Percentiles rank a stretch among this genome's conserved stretches.
Evolutionary conservation across 2,113 vertebrate genomes (phyloP).

Genomic region (Catagonus wagneri): DNA sequence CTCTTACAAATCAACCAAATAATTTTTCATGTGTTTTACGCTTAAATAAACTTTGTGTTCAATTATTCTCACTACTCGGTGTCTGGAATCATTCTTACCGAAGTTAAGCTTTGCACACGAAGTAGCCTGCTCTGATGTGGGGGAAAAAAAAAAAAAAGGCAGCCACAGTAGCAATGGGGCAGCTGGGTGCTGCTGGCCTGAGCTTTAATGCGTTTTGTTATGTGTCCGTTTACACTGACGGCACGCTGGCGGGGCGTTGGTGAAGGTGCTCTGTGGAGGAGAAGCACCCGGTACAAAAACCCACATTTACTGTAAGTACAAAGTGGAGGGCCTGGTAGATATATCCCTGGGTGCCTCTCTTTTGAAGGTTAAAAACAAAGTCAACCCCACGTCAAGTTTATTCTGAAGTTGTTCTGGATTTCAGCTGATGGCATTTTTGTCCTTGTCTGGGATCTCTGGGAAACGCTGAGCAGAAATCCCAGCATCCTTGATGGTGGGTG

Average conservation of each 20-base stretch:
- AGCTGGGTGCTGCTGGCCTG: not conserved
- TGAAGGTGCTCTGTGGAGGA: not conserved
- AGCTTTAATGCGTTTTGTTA: not conserved
- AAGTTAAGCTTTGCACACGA: not conserved
- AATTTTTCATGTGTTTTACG: slow-evolving; percentile 79
- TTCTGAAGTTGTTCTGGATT: slow-evolving; percentile 42
- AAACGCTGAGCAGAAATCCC: not conserved
- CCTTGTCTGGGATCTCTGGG: not conserved
- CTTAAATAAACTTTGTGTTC: slow-evolving; percentile 84
- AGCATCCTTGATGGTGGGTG: not conserved
- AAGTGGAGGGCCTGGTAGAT: not conserved
- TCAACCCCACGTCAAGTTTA: not conserved
- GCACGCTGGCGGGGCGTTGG: not conserved
- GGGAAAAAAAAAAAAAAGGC: not conserved
- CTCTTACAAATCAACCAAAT: slow-evolving; percentile 77
- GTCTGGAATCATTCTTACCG: slow-evolving; percentile 8
- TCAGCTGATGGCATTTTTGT: not conserved
- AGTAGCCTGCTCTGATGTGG: not conserved
- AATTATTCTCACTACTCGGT: slow-evolving; percentile 66
- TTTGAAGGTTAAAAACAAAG: slow-evolving; percentile 35
- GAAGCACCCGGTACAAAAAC: not conserved
- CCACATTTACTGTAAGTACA: not conserved
- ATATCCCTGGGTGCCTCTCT: not conserved
- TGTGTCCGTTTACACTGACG: not conserved
- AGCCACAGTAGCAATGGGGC: not conserved